Evolutionary conservation across 2,888 invertebrate species (phyloP), one percentile per base, ranked within the genome.

Genomic region (Lissocephala sabroskyi): DNA sequence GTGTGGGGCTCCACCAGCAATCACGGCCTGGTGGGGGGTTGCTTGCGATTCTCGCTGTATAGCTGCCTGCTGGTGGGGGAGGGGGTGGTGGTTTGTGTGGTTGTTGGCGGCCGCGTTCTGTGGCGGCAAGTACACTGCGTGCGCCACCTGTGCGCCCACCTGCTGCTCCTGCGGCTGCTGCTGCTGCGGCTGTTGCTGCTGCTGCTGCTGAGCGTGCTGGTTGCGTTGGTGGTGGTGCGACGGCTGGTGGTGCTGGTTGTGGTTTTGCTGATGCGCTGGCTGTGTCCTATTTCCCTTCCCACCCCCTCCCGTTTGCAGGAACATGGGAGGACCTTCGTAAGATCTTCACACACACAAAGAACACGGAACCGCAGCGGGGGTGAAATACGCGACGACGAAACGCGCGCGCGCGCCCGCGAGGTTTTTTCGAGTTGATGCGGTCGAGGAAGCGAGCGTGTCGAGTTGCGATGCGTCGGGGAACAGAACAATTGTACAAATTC

Each of bases 241-340:
- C 6, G 45, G 35, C 6, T 52, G 55, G 39, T 52, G 49, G 35
- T 56, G 58, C 35, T 65, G 62, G 42, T 74, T 78, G 59, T 75
- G 78, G 55, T 73, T 75, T 49, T 76, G 79, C 56, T 78, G 79
- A 49, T 81, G 80, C 57, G 64, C 67, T 50, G 71, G 63, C 52
- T 68, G 68, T 74, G 49, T 62, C 52, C 75, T 75, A 50, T 67
- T 79, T 80, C 81, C 81, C 82, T 82, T 82, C 81, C 82, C 82
- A 81, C 81, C 82, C 79, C 82, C 81, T 79, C 79, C 82, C 79
- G 81, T 59, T 76, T 75, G 78, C 51, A 74, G 67, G 77, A 68
- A 82, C 81, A 82, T 82, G 74, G 81, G 74, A 79, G 76, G 78
- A 79, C 80, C 75, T 81, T 81, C 78, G 53, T 61, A 62, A 65